These are phyloP conservation scores for Dolichoris vasculosae DNA, from an alignment of 1,140 invertebrate species.

Conservation along the genomic window DNA sequence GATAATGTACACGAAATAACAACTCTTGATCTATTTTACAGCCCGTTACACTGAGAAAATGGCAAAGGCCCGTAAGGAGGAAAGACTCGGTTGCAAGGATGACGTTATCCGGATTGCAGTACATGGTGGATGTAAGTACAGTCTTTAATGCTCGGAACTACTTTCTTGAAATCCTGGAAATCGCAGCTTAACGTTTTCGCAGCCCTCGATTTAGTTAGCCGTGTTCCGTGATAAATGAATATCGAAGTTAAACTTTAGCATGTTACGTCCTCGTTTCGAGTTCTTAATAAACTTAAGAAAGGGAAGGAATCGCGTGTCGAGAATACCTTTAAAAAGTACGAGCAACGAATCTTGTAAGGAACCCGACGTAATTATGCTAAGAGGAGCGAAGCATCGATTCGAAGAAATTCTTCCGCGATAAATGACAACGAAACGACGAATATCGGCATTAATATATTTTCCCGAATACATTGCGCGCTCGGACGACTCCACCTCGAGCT, in stretches of 20 bases:
- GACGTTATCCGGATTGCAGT: constrained; percentile 80
- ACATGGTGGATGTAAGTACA: constrained; percentile 82
- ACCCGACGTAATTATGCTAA: not conserved
- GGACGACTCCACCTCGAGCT: too few species aligned
- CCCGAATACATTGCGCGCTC: too few species aligned
- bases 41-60: constrained; percentile 70
- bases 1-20: not conserved
- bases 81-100: constrained; percentile 83
- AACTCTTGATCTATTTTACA: constrained; percentile 53
- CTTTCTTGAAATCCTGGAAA: not conserved
- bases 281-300: not conserved
- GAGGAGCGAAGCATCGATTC: not conserved
- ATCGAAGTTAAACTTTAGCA: not conserved
- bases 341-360: not conserved
- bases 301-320: not conserved
- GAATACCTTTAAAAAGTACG: not conserved
- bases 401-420: not conserved
- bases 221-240: not conserved
- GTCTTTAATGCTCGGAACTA: not conserved
- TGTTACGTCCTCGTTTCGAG: not conserved
- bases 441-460: too few species aligned
- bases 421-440: not conserved
- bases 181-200: too few species aligned
- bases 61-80: constrained; percentile 73
- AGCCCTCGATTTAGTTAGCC: too few species aligned